Evolutionary conservation across 1,140 invertebrate species (phyloP).

Genomic region (Hestina assimilis): DNA sequence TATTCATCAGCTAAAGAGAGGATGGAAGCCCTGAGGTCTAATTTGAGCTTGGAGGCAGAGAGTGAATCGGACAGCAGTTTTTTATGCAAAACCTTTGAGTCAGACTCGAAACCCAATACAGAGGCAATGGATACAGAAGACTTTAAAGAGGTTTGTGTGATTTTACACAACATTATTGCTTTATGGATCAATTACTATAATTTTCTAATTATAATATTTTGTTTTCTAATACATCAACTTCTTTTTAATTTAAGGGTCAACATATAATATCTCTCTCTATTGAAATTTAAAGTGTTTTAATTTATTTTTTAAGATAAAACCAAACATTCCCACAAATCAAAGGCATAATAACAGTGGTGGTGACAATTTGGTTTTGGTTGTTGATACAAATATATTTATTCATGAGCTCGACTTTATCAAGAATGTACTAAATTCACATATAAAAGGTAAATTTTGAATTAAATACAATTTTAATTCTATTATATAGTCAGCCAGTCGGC

Average conservation of each 20-base stretch:
- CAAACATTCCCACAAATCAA: slow-evolving; percentile 21
- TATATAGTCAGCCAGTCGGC: too few species aligned
- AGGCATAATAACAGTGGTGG: slow-evolving; percentile 18
- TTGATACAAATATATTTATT: slow-evolving; percentile 71
- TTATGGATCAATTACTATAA: too few species aligned
- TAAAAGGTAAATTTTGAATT: slow-evolving; percentile 60
- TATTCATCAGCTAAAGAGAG: slow-evolving; percentile 47
- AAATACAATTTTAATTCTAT: too few species aligned
- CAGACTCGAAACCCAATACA: slow-evolving; percentile 13
- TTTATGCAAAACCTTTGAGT: slow-evolving; percentile 26
- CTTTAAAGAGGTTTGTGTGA: slow-evolving; percentile 45
- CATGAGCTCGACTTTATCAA: slow-evolving; percentile 65
- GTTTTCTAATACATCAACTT: too few species aligned
- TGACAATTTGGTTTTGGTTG: slow-evolving; percentile 49
- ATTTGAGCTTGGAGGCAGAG: slow-evolving; percentile 38
- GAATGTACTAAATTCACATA: slow-evolving; percentile 60
- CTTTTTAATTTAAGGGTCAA: not conserved
- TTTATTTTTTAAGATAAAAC: slow-evolving; percentile 37
- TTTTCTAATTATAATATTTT: too few species aligned
- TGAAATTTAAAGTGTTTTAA: not conserved
- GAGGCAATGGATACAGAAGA: slow-evolving; percentile 62
- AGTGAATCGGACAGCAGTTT: slow-evolving; percentile 32
- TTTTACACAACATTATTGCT: too few species aligned
- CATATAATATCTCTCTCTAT: not conserved
- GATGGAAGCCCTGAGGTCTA: slow-evolving; percentile 42